Percentiles rank a stretch among this genome's conserved stretches.
phyloP scores from a whole-genome alignment of 35 echinoderm and acorn worm species.

The Anneissia japonica region DNA sequence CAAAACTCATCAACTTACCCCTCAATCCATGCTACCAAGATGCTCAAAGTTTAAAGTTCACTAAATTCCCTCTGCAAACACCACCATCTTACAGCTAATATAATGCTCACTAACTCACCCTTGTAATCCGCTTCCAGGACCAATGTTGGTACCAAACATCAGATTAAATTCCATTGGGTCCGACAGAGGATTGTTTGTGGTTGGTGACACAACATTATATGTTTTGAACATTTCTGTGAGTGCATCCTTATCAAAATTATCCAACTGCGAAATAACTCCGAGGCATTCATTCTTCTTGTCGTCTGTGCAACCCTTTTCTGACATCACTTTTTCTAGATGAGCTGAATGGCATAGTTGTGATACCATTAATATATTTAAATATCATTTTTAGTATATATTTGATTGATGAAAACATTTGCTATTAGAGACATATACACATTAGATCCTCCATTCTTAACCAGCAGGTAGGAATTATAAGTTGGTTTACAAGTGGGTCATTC shows the following conservation, averaged over 20 bases:
- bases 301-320: constrained; percentile 56
- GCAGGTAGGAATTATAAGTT: too few relatives aligned
- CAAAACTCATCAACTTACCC: too few relatives aligned
- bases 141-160: constrained; percentile 85
- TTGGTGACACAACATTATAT: constrained; percentile 82
- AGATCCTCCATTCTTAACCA: background rate
- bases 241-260: constrained; percentile 66
- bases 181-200: constrained; percentile 71
- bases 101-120: too few relatives aligned
- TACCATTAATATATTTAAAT: background rate
- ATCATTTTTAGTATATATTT: background rate
- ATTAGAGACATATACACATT: background rate
- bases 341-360: constrained; percentile 17
- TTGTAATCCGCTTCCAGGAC: constrained; percentile 69
- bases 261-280: constrained; percentile 50
- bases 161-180: constrained; percentile 95
- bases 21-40: too few relatives aligned
- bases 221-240: constrained; percentile 53
- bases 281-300: constrained; percentile 53
- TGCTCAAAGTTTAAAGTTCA: too few relatives aligned
- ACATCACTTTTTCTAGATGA: constrained; percentile 72
- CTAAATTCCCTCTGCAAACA: too few relatives aligned
- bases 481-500: too few relatives aligned
- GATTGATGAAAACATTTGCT: background rate
- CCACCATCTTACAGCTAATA: too few relatives aligned